Evolutionary conservation across 2,888 invertebrate genomes (phyloP), one percentile per base, ranked within the genome.

Genomic region (Phlogophora meticulosa): DNA sequence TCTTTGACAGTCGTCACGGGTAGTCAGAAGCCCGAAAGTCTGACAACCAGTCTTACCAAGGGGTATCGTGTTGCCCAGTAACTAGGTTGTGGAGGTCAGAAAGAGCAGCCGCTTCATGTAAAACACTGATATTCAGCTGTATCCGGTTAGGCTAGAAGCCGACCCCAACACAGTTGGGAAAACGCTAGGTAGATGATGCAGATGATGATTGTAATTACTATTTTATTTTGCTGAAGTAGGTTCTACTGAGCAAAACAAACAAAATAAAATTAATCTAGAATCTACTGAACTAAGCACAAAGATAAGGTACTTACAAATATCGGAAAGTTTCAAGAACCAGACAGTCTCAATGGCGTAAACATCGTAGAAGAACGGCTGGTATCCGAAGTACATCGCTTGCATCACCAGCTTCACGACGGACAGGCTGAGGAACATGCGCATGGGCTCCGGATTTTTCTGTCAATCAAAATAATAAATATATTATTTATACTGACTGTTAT

Each of bases 351-450:
- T 62, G 7, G 81, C 69, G 11, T 83, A 77, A 0, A 82, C 53
- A 0, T 82, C 80, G 36, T 80, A 75, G 57, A 84, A 82, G 20
- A 81, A 84, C 0, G 92, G 90, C 49, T 89, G 88, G 77, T 90
- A 91, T 0, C 86, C 87, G 53, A 92, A 85, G 68, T 90, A 90
- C 77, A 93, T 78, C 2, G 91, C 63, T 64, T 93, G 91, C 73
- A 92, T 85, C 2, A 89, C 75, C 17, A 92, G 66, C 73, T 93
- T 93, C 34, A 93, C 84, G 0, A 90, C 76, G 0, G 89, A 89
- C 7, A 93, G 66, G 34, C 87, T 88, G 71, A 90, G 87, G 87
- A 93, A 93, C 87, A 90, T 87, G 0, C 89, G 83, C 89, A 93
- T 92, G 0, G 88, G 86, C 34, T 90, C 90, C 0, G 89, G 87